phyloP scores from a whole-genome alignment of 2,888 invertebrate genomes.

The Meghimatium bilineatum region DNA sequence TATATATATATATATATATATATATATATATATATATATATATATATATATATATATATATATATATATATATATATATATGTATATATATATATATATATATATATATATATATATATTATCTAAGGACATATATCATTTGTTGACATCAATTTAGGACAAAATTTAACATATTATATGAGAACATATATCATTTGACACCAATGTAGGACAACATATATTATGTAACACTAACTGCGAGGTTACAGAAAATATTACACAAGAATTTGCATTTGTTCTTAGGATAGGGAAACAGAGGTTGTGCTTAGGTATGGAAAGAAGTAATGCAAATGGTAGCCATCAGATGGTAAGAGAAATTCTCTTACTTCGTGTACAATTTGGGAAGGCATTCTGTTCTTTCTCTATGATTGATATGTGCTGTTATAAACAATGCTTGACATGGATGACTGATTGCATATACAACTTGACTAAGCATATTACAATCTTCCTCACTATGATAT shows the following conservation, averaged over 20 bases:
- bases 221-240: background rate
- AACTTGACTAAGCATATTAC: too few relatives aligned
- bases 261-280: background rate
- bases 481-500: too few relatives aligned
- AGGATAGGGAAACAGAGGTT: background rate
- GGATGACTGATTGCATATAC: too few relatives aligned
- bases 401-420: background rate
- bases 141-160: too few relatives aligned
- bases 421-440: background rate
- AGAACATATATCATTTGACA: too few relatives aligned
- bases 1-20: too few relatives aligned
- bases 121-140: too few relatives aligned
- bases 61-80: too few relatives aligned
- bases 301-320: background rate
- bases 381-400: background rate
- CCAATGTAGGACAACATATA: background rate
- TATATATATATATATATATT: too few relatives aligned
- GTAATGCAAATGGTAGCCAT: background rate
- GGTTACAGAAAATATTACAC: background rate
- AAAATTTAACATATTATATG: background rate
- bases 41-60: too few relatives aligned
- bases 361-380: background rate
- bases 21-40: too few relatives aligned
- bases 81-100: too few relatives aligned
- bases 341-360: background rate